A percentile compares a stretch with the other conserved stretches of the same genome.
These are phyloP conservation scores for Phalanger gymnotis DNA, from an alignment of 2,797 vertebrate species.

Conservation along the genomic window DNA sequence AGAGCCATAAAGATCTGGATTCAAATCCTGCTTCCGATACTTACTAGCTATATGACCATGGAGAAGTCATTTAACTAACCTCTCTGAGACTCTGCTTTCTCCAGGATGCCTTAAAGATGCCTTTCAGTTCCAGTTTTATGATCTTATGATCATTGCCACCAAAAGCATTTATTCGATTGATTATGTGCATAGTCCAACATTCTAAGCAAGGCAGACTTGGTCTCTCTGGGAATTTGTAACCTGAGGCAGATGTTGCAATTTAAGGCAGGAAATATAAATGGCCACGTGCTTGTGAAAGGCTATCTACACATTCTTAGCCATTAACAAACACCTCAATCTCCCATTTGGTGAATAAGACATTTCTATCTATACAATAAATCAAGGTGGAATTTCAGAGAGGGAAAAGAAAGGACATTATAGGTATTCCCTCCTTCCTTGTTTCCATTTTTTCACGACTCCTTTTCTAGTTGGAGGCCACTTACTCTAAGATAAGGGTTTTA, in stretches of 20 bases:
- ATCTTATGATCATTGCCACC: not conserved
- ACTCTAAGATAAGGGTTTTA: not conserved
- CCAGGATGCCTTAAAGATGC: not conserved
- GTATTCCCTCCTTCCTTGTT: constrained; percentile 1
- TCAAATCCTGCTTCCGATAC: not conserved
- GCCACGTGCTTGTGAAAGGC: not conserved
- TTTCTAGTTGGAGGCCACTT: constrained; percentile 18
- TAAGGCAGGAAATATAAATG: not conserved
- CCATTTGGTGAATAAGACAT: not conserved
- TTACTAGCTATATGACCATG: not conserved
- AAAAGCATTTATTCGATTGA: not conserved
- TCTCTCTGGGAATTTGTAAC: not conserved
- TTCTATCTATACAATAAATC: not conserved
- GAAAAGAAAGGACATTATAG: not conserved
- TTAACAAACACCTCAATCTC: not conserved
- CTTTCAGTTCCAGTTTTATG: not conserved
- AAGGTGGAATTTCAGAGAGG: not conserved
- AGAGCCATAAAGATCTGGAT: not conserved
- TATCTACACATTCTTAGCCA: not conserved
- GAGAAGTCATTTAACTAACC: not conserved
- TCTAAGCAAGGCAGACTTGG: not conserved
- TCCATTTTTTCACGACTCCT: not conserved
- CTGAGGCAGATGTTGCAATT: not conserved
- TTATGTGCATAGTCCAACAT: not conserved
- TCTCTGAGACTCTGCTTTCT: not conserved